phyloP scores from a whole-genome alignment of 2,113 vertebrate species.

The Corynorhinus townsendii region DNA sequence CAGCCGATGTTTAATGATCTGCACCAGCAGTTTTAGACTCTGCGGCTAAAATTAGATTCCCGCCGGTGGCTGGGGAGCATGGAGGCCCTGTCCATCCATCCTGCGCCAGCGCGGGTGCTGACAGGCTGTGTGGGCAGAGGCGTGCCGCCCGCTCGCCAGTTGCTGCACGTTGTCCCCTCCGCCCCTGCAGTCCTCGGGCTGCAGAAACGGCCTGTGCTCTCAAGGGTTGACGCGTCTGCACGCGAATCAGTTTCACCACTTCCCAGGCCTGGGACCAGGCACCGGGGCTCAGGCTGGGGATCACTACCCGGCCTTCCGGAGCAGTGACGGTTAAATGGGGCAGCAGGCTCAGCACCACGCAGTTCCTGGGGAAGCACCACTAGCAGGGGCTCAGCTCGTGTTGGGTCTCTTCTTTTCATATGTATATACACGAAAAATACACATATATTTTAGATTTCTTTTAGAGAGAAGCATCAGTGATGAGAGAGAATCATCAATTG shows the following conservation, averaged over 20 bases:
- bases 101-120: neutral
- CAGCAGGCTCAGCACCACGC: accelerated
- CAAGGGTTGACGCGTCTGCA: neutral
- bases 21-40: slow-evolving; percentile 3
- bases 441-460: no score
- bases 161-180: neutral
- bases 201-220: neutral
- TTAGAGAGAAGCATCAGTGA: no score
- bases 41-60: slow-evolving; percentile 60
- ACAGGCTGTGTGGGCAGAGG: neutral
- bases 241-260: neutral
- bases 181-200: neutral
- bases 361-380: neutral
- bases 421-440: no score
- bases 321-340: no score
- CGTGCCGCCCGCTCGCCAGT: neutral
- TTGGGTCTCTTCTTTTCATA: neutral
- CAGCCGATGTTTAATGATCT: neutral
- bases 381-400: neutral
- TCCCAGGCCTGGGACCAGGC: neutral
- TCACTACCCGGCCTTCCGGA: accelerated
- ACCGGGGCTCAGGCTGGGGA: neutral
- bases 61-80: neutral
- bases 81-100: neutral
- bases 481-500: no score